Conservation (phyloP, 2,113 vertebrate genomes). For the Lepus americanus region DNA sequence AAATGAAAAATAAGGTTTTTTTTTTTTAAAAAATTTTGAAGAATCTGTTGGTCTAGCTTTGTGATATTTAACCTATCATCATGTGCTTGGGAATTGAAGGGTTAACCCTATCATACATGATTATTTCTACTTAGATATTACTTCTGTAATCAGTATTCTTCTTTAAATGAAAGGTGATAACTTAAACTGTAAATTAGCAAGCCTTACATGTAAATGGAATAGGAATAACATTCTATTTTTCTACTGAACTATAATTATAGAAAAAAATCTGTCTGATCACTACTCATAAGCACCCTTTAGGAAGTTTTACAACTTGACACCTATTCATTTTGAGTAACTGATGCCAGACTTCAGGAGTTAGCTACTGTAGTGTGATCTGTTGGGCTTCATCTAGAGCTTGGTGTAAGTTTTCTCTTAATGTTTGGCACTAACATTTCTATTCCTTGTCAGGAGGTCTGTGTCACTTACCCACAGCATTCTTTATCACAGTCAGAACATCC, state of each 20-base stretch:
- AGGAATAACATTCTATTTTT: constrained; percentile 4
- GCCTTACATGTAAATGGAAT: not conserved
- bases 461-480: not conserved
- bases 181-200: not conserved
- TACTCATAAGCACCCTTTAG: not conserved
- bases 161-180: not conserved
- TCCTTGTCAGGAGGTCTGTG: not conserved
- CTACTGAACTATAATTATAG: constrained; percentile 1
- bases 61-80: not conserved
- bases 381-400: not conserved
- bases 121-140: not conserved
- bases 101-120: not conserved
- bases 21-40: no score
- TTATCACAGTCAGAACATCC: not conserved
- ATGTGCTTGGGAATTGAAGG: not conserved
- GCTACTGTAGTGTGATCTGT: not conserved
- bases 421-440: not conserved
- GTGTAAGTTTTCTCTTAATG: constrained; percentile 13
- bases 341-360: constrained; percentile 5
- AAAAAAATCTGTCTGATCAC: not conserved
- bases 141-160: not conserved
- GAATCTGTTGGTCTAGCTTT: not conserved
- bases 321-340: constrained; percentile 6
- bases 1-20: no score
- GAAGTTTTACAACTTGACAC: not conserved